Evolutionary conservation across 2,888 invertebrate genomes (phyloP).

Genomic region (Sceliomorpha sp.): DNA sequence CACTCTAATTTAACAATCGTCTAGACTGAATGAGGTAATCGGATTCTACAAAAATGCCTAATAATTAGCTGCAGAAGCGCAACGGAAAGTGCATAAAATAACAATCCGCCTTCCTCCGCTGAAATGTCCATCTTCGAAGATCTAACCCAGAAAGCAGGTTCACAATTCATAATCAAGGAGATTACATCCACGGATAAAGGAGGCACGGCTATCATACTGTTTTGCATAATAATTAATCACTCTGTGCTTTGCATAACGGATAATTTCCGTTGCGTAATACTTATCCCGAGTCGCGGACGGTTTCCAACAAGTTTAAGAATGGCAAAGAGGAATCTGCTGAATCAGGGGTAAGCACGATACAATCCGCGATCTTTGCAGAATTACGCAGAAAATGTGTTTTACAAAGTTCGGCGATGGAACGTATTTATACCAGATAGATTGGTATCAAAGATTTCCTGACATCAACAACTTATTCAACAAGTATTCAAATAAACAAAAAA

Average conservation of each 20-base stretch:
- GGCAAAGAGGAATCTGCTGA: conserved; percentile 37
- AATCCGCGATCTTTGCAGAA: conserved; percentile 13
- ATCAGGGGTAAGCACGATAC: conserved; percentile 26
- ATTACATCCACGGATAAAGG: conserved; percentile 36
- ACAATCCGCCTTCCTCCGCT: conserved; percentile 11
- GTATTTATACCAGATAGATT: not conserved
- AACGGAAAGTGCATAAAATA: conserved; percentile 6
- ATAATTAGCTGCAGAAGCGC: no score
- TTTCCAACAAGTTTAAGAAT: conserved; percentile 26
- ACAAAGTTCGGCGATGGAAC: conserved; percentile 2
- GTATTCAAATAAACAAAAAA: not conserved
- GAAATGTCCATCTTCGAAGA: not conserved
- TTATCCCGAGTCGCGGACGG: conserved; percentile 17
- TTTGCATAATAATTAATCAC: conserved; percentile 76
- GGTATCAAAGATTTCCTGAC: no score
- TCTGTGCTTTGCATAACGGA: conserved; percentile 71
- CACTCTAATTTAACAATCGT: no score
- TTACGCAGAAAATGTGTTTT: conserved; percentile 2
- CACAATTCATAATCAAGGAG: conserved; percentile 28
- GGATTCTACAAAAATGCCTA: no score
- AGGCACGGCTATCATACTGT: conserved; percentile 57
- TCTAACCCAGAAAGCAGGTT: conserved; percentile 7
- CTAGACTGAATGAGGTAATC: no score
- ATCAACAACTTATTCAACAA: no score
- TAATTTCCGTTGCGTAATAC: conserved; percentile 66